Conservation (phyloP, 2,797 vertebrate genomes). For the Myotis findleyi region DNA sequence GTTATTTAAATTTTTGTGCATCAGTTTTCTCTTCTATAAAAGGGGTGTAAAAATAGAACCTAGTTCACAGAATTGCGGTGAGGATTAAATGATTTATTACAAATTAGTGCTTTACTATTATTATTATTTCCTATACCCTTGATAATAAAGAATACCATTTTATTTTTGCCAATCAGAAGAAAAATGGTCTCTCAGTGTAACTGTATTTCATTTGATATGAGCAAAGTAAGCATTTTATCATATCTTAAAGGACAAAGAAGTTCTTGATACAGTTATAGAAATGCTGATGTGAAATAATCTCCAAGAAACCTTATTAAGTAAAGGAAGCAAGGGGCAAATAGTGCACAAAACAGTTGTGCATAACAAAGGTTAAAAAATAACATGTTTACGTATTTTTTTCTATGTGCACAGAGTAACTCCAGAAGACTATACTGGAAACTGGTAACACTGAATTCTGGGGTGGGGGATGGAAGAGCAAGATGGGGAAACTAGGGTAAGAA, state of each 20-base stretch:
- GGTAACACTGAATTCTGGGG: background rate
- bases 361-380: background rate
- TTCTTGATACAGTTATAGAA: background rate
- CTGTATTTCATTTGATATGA: background rate
- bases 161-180: background rate
- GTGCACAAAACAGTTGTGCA: background rate
- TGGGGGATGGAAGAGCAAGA: background rate
- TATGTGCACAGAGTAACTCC: background rate
- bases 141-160: background rate
- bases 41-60: background rate
- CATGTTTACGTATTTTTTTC: background rate
- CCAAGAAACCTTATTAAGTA: background rate
- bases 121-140: background rate
- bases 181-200: background rate
- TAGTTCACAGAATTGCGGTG: background rate
- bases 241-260: background rate
- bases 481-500: background rate
- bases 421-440: background rate
- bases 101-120: background rate
- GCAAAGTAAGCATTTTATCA: conserved; percentile 28
- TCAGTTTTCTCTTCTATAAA: background rate
- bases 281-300: background rate
- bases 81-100: background rate
- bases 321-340: conserved; percentile 1
- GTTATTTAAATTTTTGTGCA: background rate